Conservation (phyloP, 2,797 vertebrate genomes). For the Tympanoctomys barrerae region DNA sequence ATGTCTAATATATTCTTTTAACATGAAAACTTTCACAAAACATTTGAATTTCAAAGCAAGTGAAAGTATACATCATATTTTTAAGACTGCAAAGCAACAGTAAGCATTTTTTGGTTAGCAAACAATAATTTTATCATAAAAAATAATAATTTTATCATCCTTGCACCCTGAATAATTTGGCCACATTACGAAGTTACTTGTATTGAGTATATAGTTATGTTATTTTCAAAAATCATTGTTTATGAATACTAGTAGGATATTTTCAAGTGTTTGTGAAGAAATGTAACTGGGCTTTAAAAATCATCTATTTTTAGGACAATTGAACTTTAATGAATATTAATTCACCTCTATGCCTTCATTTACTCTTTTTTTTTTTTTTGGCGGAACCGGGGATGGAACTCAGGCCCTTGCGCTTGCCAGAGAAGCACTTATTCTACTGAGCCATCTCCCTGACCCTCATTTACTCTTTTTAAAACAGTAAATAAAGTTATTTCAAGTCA, state of each 20-base stretch:
- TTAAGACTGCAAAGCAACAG: slow-evolving; percentile 1
- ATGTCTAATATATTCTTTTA: slow-evolving; percentile 40
- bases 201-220: not conserved
- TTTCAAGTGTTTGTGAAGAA: not conserved
- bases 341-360: slow-evolving; percentile 5
- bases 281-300: slow-evolving; percentile 30
- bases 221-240: slow-evolving; percentile 56
- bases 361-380: not conserved
- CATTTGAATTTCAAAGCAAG: slow-evolving; percentile 44
- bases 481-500: not conserved
- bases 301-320: not conserved
- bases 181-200: slow-evolving; percentile 31
- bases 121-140: slow-evolving; percentile 56
- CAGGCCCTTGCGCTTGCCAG: too few species aligned
- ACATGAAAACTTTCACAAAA: not conserved
- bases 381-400: too few species aligned
- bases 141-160: slow-evolving; percentile 59
- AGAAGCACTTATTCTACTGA: too few species aligned
- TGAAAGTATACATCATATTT: not conserved
- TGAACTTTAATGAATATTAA: not conserved
- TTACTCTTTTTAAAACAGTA: not conserved
- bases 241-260: slow-evolving; percentile 34
- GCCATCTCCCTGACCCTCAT: not conserved
- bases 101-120: not conserved
- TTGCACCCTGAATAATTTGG: not conserved